A percentile compares a stretch with the other conserved stretches of the same genome.
phyloP scores from a whole-genome alignment of 2,113 vertebrate species.

The Calonectris borealis region DNA sequence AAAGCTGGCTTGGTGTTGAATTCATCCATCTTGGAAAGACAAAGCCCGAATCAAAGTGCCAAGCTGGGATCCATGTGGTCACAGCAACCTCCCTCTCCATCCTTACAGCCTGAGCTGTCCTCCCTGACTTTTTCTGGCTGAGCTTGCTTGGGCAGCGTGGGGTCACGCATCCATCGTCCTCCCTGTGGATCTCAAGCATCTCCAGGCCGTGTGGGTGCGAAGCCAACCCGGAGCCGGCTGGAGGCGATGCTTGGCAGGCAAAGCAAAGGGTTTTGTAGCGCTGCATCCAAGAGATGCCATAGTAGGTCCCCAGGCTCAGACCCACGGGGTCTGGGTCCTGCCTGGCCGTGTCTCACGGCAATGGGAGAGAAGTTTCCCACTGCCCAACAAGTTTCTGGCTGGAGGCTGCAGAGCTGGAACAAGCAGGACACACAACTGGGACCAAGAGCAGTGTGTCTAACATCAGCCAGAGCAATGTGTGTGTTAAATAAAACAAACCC shows the following conservation, averaged over 20 bases:
- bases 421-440: neutral
- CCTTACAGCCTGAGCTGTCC: neutral
- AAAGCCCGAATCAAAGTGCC: neutral
- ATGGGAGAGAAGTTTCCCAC: neutral
- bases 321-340: neutral
- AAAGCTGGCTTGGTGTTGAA: neutral
- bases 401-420: neutral
- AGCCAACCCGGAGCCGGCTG: neutral
- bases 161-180: neutral
- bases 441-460: neutral
- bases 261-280: neutral
- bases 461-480: neutral
- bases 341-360: accelerated
- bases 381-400: neutral
- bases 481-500: neutral
- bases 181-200: neutral
- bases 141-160: neutral
- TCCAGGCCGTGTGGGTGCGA: neutral
- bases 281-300: neutral
- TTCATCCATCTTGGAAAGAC: neutral
- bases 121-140: neutral
- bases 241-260: neutral
- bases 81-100: neutral
- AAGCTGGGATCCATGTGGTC: neutral
- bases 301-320: neutral